These are phyloP conservation scores for Cheirogaleus medius DNA, from an alignment of 2,113 vertebrate genomes.

Conservation along the genomic window DNA sequence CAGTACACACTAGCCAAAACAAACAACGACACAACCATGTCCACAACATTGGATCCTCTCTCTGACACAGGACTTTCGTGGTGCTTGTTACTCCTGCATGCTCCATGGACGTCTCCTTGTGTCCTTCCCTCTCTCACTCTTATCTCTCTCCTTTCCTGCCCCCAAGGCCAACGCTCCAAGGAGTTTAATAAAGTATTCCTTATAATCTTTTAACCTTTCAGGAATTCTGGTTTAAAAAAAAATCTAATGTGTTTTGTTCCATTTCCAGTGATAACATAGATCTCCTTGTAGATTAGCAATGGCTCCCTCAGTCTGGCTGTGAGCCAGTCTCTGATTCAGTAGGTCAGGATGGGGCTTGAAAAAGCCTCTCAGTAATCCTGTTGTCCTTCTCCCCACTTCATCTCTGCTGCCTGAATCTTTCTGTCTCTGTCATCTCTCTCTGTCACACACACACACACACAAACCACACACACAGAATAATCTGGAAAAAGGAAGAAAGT, in stretches of 20 bases:
- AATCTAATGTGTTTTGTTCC: neutral
- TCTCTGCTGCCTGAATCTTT: neutral
- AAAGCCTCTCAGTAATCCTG: neutral
- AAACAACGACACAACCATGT: no score
- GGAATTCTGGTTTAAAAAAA: neutral
- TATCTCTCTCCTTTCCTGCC: neutral
- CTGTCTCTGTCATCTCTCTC: neutral
- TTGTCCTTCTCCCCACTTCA: neutral
- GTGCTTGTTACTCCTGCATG: neutral
- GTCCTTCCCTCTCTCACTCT: no score
- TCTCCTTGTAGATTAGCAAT: neutral
- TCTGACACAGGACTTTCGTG: neutral
- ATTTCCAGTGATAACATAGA: neutral
- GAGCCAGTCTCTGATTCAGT: neutral
- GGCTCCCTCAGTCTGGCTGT: neutral
- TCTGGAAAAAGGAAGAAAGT: neutral
- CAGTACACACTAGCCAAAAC: neutral
- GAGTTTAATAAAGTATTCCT: neutral
- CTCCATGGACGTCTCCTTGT: neutral
- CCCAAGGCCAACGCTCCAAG: neutral
- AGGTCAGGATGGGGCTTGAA: neutral
- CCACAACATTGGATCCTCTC: no score
- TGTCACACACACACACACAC: neutral
- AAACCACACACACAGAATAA: neutral
- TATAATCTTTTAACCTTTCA: neutral